Percentiles rank a stretch among this genome's conserved stretches.
phyloP scores from a whole-genome alignment of 2,113 vertebrate genomes.

The Atlantisia rogersi region DNA sequence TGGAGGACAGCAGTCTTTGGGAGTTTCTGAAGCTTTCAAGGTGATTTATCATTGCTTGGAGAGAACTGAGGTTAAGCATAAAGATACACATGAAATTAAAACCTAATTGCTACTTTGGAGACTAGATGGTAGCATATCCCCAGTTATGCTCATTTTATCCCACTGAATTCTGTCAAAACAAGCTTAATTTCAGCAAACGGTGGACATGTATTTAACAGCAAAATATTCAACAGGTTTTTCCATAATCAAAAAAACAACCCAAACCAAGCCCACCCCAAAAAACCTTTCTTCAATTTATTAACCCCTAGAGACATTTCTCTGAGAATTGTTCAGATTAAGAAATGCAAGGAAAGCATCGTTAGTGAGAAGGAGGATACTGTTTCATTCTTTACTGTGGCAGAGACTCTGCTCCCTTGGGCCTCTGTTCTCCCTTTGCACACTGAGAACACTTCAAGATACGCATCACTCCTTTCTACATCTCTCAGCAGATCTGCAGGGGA shows the following conservation, averaged over 20 bases:
- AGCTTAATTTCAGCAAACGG: not conserved
- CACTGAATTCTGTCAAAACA: not conserved
- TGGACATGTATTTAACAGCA: not conserved
- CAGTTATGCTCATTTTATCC: not conserved
- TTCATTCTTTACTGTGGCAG: not conserved
- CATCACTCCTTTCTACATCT: not conserved
- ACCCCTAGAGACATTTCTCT: not conserved
- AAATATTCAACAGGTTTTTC: not conserved
- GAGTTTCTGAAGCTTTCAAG: not conserved
- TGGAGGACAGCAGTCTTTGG: not conserved
- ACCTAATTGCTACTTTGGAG: not conserved
- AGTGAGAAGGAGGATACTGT: not conserved
- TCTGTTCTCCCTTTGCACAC: not conserved
- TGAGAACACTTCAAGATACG: rapidly evolving
- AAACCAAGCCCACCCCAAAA: not conserved
- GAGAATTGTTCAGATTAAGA: not conserved
- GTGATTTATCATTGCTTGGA: not conserved
- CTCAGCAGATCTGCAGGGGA: not conserved
- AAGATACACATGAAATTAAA: too few relatives aligned
- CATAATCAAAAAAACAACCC: not conserved
- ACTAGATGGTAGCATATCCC: not conserved
- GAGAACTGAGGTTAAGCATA: not conserved
- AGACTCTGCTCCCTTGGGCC: not conserved
- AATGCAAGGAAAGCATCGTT: not conserved
- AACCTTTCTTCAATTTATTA: not conserved